These are phyloP conservation scores for Atlantisia rogersi DNA, from an alignment of 2,113 vertebrate species.

Conservation along the genomic window DNA sequence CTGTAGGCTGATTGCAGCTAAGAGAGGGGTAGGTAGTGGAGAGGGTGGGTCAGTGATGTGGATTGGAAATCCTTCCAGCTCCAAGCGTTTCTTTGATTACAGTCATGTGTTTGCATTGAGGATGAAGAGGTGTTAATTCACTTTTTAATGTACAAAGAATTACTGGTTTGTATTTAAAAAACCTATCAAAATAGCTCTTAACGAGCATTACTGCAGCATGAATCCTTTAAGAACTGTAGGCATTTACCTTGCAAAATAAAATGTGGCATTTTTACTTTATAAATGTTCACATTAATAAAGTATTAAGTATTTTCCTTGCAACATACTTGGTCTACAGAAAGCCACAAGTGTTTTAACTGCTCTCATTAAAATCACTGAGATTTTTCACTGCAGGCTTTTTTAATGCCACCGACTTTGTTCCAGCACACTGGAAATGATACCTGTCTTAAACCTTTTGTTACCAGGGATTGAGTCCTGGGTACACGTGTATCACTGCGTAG, in stretches of 20 bases:
- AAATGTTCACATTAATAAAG: background rate
- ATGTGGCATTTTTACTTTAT: background rate
- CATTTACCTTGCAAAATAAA: background rate
- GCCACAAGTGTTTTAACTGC: background rate
- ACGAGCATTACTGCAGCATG: background rate
- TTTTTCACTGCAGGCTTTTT: background rate
- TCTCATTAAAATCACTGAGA: background rate
- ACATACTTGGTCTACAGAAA: background rate
- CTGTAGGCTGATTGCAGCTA: background rate
- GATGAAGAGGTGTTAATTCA: background rate
- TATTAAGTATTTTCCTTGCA: background rate
- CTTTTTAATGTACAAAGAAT: background rate
- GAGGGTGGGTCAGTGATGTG: background rate
- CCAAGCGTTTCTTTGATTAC: background rate
- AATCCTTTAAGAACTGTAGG: background rate
- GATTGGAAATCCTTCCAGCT: background rate
- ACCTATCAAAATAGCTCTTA: background rate
- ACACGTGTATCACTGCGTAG: fast-evolving
- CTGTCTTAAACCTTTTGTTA: background rate
- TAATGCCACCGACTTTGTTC: background rate
- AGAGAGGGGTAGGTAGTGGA: background rate
- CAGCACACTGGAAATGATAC: background rate
- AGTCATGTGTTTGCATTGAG: background rate
- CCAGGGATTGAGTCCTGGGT: background rate
- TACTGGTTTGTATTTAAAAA: background rate